A percentile compares a stretch with the other conserved stretches of the same genome.
Conservation (phyloP, 2,113 vertebrate species). For the Oreochromis niloticus region DNA sequence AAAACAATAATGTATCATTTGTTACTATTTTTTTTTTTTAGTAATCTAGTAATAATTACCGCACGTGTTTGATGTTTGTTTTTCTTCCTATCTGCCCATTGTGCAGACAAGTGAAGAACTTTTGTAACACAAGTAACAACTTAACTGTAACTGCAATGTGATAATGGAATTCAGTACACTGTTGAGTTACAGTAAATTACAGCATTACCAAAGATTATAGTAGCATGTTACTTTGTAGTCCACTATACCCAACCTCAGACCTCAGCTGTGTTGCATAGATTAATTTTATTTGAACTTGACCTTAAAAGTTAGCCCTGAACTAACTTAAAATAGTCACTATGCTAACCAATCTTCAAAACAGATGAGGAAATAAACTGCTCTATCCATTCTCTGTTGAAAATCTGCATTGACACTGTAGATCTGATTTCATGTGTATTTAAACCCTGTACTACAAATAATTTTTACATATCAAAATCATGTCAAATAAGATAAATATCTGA, state of each 20-base stretch:
- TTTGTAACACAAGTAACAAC: not conserved
- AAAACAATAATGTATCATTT: not conserved
- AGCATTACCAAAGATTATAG: not conserved
- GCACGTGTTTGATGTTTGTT: not conserved
- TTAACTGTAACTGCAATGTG: not conserved
- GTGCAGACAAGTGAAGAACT: not conserved
- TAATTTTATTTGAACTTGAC: not conserved
- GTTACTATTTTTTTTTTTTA: too few relatives aligned
- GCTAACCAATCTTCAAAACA: not conserved
- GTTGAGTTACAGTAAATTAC: not conserved
- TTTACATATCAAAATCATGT: not conserved
- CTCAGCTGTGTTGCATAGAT: not conserved
- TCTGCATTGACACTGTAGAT: not conserved
- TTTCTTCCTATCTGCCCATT: not conserved
- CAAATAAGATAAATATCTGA: not conserved
- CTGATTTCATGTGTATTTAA: not conserved
- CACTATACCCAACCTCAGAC: not conserved
- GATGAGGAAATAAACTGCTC: not conserved
- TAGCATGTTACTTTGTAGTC: not conserved
- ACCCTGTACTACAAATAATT: not conserved
- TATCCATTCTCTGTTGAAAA: not conserved
- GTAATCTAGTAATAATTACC: not conserved
- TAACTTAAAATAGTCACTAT: not conserved
- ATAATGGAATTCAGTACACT: not conserved
- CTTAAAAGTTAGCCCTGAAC: not conserved